Evolutionary conservation across 2,797 vertebrate species (phyloP), one percentile per base, ranked within the genome.

Genomic region (Zonotrichia albicollis): DNA sequence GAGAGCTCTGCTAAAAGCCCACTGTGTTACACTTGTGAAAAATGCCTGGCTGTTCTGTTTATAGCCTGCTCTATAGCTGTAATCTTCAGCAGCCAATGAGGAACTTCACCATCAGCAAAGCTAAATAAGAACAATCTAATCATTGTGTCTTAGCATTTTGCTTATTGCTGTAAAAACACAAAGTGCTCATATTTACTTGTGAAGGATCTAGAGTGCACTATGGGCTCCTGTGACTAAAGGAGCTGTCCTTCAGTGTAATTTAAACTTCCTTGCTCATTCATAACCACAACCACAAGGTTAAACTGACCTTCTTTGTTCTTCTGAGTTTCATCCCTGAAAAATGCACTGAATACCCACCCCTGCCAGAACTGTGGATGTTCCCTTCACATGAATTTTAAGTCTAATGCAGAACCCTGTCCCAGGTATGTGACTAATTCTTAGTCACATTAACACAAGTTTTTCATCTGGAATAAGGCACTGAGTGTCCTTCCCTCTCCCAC

Each of bases 361-460:
- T 93, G 95, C 93, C 95, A 97, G 92, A 96, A 96, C 92, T 88
- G 85, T 87, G 91, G 88, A 94, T 96, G 91, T 95, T 97, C 94
- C 61, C 74, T 97, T 95, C 90, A 60, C 76, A 96, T 81, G 55
- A 90, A 16, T 94, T 96, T 97, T 95, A 83, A 96, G 89, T 94
- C 93, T 95, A 96, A 70, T 89, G 74, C 48, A 79, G 94, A 95
- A 76, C 85, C 78, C 88, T 93, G 86, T 89, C 95, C 91, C 96
- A 98, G 97, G 96, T 98, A 95, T 87, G 87, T 98, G 97, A 98
- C 97, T 98, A 97, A 98, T 89, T 91, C 88, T 98, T 97, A 97
- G 95, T 98, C 97, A 98, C 40, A 85, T 88, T 95, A 97, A 95
- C 95, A 97, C 43, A 96, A 97, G 87, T 61, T 97, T 97, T 96